Evolutionary conservation across 2,888 invertebrate species (phyloP).

Genomic region (Brenthis hecate): DNA sequence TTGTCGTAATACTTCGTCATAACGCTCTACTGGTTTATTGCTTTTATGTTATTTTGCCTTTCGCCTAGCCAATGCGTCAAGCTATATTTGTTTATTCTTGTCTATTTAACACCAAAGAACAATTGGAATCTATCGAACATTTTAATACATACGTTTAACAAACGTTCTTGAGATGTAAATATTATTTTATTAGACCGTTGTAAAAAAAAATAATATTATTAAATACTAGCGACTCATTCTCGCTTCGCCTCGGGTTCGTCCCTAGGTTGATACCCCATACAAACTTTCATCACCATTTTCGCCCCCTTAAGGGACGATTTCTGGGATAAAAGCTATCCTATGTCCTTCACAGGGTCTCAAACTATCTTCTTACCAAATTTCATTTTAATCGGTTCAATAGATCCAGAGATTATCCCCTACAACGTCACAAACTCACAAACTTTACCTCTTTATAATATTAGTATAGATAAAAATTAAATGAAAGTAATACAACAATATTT

Average conservation of each 20-base stretch:
- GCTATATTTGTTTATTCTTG: slow-evolving; percentile 57
- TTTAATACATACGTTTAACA: neutral
- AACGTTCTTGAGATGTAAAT: neutral
- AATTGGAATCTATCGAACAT: slow-evolving; percentile 5
- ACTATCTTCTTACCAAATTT: too few species aligned
- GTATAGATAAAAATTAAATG: neutral
- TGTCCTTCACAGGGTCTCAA: too few species aligned
- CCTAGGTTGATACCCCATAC: too few species aligned
- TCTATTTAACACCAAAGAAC: slow-evolving; percentile 30
- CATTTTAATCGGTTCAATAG: too few species aligned
- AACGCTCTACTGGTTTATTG: slow-evolving; percentile 49
- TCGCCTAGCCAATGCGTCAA: slow-evolving; percentile 52
- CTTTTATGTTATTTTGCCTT: slow-evolving; percentile 61
- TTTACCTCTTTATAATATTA: neutral
- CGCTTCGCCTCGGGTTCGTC: too few species aligned
- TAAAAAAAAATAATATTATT: too few species aligned
- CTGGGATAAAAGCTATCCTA: too few species aligned
- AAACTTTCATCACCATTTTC: too few species aligned
- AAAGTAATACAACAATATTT: neutral
- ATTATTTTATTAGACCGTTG: neutral
- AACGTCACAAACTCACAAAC: too few species aligned
- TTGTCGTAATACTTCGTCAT: slow-evolving; percentile 55
- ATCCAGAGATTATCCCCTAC: too few species aligned
- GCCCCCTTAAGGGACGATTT: too few species aligned
- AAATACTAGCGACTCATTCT: too few species aligned